phyloP scores from a whole-genome alignment of 2,888 invertebrate genomes.

The Craniophora ligustri region DNA sequence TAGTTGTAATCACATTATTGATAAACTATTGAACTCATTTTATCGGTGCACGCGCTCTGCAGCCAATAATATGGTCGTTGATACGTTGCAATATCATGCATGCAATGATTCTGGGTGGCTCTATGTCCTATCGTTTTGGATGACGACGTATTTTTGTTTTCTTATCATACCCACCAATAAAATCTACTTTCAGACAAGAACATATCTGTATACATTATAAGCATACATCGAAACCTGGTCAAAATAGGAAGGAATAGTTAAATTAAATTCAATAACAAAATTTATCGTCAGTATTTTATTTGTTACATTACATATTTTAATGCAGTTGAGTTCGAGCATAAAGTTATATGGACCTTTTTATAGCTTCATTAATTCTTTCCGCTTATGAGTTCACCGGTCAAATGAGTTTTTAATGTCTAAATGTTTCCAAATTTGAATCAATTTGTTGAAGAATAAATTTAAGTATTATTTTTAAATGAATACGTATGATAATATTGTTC shows the following conservation, averaged over 20 bases:
- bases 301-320: conserved; percentile 36
- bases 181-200: too few relatives aligned
- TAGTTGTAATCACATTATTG: conserved; percentile 43
- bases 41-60: conserved; percentile 63
- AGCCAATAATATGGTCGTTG: conserved; percentile 51
- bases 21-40: conserved; percentile 72
- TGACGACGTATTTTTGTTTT: conserved; percentile 9
- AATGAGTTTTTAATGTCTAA: conserved; percentile 36
- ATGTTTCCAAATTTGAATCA: conserved; percentile 27
- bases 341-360: conserved; percentile 47
- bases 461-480: neutral
- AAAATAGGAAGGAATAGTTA: too few relatives aligned
- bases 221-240: too few relatives aligned
- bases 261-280: conserved; percentile 30
- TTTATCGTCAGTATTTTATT: conserved; percentile 35
- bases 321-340: conserved; percentile 31
- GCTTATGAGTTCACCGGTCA: conserved; percentile 37
- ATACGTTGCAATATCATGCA: conserved; percentile 41
- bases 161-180: conserved; percentile 15
- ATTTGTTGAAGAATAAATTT: neutral
- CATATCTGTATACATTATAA: too few relatives aligned
- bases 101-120: conserved; percentile 48
- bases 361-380: conserved; percentile 49
- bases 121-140: conserved; percentile 8
- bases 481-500: neutral